Conservation (phyloP, 2,888 invertebrate species). For the Agrilus biguttatus region DNA sequence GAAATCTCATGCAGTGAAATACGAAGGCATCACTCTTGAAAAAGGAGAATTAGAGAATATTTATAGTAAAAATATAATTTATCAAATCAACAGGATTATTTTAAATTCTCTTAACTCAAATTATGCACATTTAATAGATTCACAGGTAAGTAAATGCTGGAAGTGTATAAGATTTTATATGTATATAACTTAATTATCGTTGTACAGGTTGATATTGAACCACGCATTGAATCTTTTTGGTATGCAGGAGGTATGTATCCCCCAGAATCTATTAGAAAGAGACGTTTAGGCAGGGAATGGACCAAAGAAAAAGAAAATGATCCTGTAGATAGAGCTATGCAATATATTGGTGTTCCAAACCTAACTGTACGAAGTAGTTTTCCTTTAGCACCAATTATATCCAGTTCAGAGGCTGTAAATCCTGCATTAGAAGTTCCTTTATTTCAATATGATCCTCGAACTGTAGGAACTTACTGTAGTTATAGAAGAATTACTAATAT, state of each 20-base stretch:
- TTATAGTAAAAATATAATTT: slow-evolving; percentile 38
- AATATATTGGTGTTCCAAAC: slow-evolving; percentile 54
- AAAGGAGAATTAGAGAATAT: slow-evolving; percentile 29
- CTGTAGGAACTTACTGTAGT: slow-evolving; percentile 41
- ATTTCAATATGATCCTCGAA: slow-evolving; percentile 45
- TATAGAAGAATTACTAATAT: slow-evolving; percentile 49
- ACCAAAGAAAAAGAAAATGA: slow-evolving; percentile 29
- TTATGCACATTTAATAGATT: slow-evolving; percentile 44
- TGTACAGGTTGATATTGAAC: slow-evolving; percentile 56
- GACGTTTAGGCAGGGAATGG: slow-evolving; percentile 13
- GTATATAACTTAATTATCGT: slow-evolving; percentile 4
- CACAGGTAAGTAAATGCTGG: slow-evolving; percentile 30
- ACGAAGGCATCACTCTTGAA: slow-evolving; percentile 16
- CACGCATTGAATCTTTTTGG: slow-evolving; percentile 80
- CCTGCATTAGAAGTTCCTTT: slow-evolving; percentile 41
- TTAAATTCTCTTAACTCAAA: slow-evolving; percentile 42
- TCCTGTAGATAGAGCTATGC: slow-evolving; percentile 48
- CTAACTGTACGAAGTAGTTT: slow-evolving; percentile 52
- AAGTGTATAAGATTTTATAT: background rate
- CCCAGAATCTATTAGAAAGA: slow-evolving; percentile 31
- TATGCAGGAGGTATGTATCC: slow-evolving; percentile 57
- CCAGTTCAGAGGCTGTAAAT: slow-evolving; percentile 40
- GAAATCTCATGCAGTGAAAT: slow-evolving; percentile 18
- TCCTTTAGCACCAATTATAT: slow-evolving; percentile 53
- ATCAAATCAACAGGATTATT: slow-evolving; percentile 56